Base-by-base conservation (phyloP, 1,140 invertebrate species). In the Aphelenchoides avenae region DNA sequence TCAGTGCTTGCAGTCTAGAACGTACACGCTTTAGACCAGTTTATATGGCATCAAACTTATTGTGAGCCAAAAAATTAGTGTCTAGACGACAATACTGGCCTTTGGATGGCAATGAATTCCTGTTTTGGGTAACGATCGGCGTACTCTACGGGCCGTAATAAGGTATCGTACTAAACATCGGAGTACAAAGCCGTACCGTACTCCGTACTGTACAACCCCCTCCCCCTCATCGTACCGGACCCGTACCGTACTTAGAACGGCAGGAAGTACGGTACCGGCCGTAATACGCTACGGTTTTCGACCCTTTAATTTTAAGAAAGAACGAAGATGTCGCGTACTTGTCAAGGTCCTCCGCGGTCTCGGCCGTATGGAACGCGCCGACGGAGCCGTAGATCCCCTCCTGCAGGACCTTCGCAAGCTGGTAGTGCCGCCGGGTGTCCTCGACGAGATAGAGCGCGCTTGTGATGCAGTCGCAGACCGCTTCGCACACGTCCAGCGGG, bases 271-370 rank as follows among this genome's bases (percentile, higher is more conserved):
- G n/a, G n/a, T n/a, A n/a, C n/a, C n/a, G n/a, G n/a, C n/a, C n/a
- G n/a, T n/a, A n/a, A n/a, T n/a, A n/a, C n/a, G n/a, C n/a, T n/a
- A n/a, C n/a, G n/a, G n/a, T n/a, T n/a, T n/a, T n/a, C n/a, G n/a
- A n/a, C n/a, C n/a, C n/a, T n/a, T n/a, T n/a, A n/a, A n/a, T n/a
- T n/a, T n/a, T n/a, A n/a, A n/a, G n/a, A n/a, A n/a, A n/a, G n/a
- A n/a, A n/a, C n/a, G n/a, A n/a, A n/a, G n/a, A n/a, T 37, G 2
- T 24, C 22, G 18, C 76, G 66, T 79, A 83, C 82, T 84, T 84
- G 70, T 92, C 89, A 58, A 86, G 85, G 74, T 95, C 90, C 82
- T 97, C 92, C 64, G 87, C 84, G 18, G 89, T 88, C 2, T 95
- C 89, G 24, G 90, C 87, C 58, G 89, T 78, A 73, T 93, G 88